These are phyloP conservation scores for Rachycentron canadum DNA, from an alignment of 2,797 vertebrate genomes.

Conservation along the genomic window DNA sequence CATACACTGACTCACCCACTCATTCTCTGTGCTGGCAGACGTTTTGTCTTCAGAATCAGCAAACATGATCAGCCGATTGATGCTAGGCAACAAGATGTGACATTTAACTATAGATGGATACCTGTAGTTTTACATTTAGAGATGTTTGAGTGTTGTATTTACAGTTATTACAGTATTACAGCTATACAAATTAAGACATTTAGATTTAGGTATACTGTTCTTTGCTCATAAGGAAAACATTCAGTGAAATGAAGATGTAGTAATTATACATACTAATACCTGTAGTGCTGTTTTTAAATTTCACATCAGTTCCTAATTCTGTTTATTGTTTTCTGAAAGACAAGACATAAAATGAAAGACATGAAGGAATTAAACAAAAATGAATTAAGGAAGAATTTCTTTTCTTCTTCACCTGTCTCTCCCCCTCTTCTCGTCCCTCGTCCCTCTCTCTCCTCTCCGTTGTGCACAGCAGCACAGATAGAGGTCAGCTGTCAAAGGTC, in stretches of 20 bases:
- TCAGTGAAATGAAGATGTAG: neutral
- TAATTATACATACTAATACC: neutral
- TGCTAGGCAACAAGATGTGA: neutral
- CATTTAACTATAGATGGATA: neutral
- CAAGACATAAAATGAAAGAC: too few species aligned
- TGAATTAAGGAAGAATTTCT: neutral
- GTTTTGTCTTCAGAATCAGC: slow-evolving; percentile 5
- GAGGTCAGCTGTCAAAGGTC: slow-evolving; percentile 67
- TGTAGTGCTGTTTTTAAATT: neutral
- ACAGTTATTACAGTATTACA: too few species aligned
- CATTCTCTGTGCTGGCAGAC: slow-evolving; percentile 4
- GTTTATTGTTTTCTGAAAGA: too few species aligned
- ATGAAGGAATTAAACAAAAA: neutral
- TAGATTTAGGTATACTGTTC: neutral
- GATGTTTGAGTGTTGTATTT: neutral
- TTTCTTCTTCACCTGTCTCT: neutral
- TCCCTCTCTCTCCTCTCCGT: neutral
- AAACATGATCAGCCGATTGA: slow-evolving; percentile 1
- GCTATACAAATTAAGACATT: neutral
- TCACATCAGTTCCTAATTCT: neutral
- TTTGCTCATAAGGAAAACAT: neutral
- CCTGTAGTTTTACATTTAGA: neutral
- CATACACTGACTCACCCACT: neutral
- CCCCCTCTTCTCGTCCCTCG: neutral
- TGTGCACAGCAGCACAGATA: slow-evolving; percentile 17